Evolutionary conservation across 2,888 invertebrate species (phyloP).

Genomic region (Nymphalis urticae): DNA sequence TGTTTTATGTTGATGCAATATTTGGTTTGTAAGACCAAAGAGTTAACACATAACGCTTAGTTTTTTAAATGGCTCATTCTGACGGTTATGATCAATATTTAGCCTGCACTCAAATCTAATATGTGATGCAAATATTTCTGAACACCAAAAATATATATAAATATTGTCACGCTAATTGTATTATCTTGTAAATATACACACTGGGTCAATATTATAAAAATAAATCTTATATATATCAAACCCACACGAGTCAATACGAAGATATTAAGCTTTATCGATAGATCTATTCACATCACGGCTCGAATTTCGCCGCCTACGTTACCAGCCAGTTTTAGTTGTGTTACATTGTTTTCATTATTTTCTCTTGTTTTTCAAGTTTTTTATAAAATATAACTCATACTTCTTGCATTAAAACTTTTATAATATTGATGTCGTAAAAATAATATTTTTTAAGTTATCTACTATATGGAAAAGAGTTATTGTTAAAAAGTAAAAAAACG

Average conservation of each 20-base stretch:
- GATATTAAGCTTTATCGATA: background rate
- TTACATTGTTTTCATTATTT: background rate
- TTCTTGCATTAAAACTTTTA: no score
- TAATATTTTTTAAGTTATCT: background rate
- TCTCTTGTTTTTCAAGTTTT: background rate
- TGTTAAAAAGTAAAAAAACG: no score
- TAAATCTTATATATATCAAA: background rate
- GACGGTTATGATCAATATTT: no score
- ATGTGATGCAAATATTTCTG: background rate
- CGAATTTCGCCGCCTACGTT: constrained; percentile 7
- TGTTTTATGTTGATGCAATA: no score
- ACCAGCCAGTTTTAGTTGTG: background rate
- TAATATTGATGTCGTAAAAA: background rate
- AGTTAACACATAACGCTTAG: no score
- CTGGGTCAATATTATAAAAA: background rate
- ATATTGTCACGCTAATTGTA: background rate
- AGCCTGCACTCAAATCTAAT: background rate
- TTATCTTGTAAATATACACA: background rate
- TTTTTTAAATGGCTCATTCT: no score
- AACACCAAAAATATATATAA: background rate
- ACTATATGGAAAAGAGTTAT: no score
- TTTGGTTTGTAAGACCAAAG: no score
- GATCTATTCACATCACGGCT: background rate
- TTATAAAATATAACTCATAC: no score
- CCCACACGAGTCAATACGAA: background rate